Percentiles rank a stretch among this genome's conserved stretches.
These are phyloP conservation scores for Sebastes ruberrimus DNA, from an alignment of 2,797 vertebrate species.

Conservation along the genomic window DNA sequence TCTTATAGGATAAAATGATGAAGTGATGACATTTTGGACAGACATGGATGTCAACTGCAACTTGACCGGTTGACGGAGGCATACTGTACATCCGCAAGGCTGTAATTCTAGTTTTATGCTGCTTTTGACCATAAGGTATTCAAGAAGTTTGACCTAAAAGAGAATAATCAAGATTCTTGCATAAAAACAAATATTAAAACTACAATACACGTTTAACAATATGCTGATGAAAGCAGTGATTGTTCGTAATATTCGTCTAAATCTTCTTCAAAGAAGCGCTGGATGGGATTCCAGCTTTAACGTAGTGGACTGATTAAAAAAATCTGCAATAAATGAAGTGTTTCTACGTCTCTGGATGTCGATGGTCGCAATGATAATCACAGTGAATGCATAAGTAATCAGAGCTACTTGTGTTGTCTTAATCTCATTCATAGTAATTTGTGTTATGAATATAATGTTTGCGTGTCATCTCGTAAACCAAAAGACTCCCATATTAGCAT, in stretches of 20 bases:
- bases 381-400: conserved; percentile 8
- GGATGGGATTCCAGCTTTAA: conserved; percentile 12
- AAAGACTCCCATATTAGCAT: conserved; percentile 28
- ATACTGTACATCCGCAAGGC: rapidly evolving
- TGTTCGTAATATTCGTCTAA: conserved; percentile 5
- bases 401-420: background rate
- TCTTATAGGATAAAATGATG: too few relatives aligned
- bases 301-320: background rate
- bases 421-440: background rate
- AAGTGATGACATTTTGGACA: too few relatives aligned
- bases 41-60: too few relatives aligned
- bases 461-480: conserved; percentile 4
- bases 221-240: conserved; percentile 2
- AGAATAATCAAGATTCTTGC: background rate
- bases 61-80: rapidly evolving
- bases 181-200: background rate
- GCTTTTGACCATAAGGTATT: background rate
- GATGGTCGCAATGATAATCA: background rate
- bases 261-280: background rate
- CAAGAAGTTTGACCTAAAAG: background rate
- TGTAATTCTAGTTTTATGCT: background rate
- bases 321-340: background rate
- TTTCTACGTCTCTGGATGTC: background rate
- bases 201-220: background rate
- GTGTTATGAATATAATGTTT: background rate